phyloP scores from a whole-genome alignment of 2,888 invertebrate genomes.

The Mycalesis mineus region DNA sequence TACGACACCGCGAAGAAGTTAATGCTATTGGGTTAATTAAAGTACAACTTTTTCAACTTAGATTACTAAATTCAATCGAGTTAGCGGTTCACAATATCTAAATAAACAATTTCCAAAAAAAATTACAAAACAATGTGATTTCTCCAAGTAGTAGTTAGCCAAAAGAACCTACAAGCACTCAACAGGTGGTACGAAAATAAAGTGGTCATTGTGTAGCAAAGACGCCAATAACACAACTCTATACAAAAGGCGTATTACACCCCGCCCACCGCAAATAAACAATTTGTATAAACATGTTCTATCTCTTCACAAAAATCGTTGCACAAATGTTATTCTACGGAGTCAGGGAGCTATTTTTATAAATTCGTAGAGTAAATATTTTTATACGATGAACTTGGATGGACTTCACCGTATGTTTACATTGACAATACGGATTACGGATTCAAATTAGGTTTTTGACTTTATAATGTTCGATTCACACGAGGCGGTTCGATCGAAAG shows the following conservation, averaged over 20 bases:
- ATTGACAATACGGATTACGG: constrained; percentile 9
- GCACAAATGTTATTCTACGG: not conserved
- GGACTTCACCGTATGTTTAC: not conserved
- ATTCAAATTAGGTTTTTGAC: not conserved
- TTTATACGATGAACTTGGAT: not conserved
- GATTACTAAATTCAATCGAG: too few relatives aligned
- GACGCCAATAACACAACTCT: not conserved
- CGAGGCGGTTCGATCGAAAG: not conserved
- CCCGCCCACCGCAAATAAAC: constrained; percentile 1
- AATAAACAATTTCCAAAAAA: too few relatives aligned
- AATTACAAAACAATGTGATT: too few relatives aligned
- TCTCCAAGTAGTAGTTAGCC: too few relatives aligned
- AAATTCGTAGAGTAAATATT: constrained; percentile 6
- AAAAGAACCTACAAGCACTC: too few relatives aligned
- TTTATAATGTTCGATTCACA: not conserved
- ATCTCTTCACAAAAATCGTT: not conserved
- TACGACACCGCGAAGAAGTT: too few relatives aligned
- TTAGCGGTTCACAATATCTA: too few relatives aligned
- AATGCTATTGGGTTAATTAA: too few relatives aligned
- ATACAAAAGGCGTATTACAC: not conserved
- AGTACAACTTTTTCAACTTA: too few relatives aligned
- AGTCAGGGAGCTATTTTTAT: not conserved
- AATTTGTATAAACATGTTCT: constrained; percentile 6
- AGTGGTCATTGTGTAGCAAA: not conserved
- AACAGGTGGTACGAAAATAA: too few relatives aligned